These are phyloP conservation scores for Brachyptera risi DNA, from an alignment of 2,888 invertebrate genomes.

Conservation along the genomic window DNA sequence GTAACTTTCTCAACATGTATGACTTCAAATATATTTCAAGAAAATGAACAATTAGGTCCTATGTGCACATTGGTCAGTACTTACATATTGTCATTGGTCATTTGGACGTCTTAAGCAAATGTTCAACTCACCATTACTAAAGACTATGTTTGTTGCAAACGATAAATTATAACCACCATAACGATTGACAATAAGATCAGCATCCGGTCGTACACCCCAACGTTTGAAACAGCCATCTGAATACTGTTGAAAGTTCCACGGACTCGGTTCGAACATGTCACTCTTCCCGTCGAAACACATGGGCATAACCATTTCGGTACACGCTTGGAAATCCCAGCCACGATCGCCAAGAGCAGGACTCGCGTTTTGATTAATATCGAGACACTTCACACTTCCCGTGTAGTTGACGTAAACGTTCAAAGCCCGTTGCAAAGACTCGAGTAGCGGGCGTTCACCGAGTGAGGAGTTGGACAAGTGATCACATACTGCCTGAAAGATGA, in stretches of 20 bases:
- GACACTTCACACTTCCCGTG: conserved; percentile 66
- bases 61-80: too few species aligned
- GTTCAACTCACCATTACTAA: conserved; percentile 41
- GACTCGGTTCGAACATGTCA: conserved; percentile 77
- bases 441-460: conserved; percentile 49
- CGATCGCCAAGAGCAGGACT: conserved; percentile 56
- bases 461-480: conserved; percentile 45
- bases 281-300: conserved; percentile 71
- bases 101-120: too few species aligned
- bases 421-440: conserved; percentile 62
- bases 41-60: too few species aligned
- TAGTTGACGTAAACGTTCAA: conserved; percentile 77
- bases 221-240: conserved; percentile 63
- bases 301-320: conserved; percentile 66
- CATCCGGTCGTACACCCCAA: conserved; percentile 64
- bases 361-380: conserved; percentile 57
- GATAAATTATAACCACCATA: conserved; percentile 78
- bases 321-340: conserved; percentile 82
- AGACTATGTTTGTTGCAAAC: conserved; percentile 56
- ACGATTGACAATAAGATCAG: conserved; percentile 61
- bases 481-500: conserved; percentile 58
- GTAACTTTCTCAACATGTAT: too few species aligned
- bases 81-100: neutral
- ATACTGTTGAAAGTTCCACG: conserved; percentile 69
- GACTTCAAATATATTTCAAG: too few species aligned